A percentile compares a stretch with the other conserved stretches of the same genome.
These are phyloP conservation scores for Epinephelus fuscoguttatus DNA, from an alignment of 2,113 vertebrate genomes.

Conservation along the genomic window DNA sequence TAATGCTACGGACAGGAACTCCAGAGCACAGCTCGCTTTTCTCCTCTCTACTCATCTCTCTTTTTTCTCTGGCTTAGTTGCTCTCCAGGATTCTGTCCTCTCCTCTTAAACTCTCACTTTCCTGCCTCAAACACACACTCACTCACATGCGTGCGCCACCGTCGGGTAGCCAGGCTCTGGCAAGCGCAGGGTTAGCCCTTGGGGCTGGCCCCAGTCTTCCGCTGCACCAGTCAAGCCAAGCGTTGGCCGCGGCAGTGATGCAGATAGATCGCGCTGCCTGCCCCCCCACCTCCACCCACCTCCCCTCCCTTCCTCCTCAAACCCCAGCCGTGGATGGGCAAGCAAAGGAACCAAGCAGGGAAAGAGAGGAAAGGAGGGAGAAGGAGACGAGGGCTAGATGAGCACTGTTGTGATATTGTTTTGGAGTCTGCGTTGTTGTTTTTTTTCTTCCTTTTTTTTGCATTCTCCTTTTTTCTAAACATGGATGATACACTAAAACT, in stretches of 20 bases:
- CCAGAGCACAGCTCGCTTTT: constrained; percentile 71
- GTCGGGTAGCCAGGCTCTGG: constrained; percentile 53
- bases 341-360: constrained; percentile 66
- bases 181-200: constrained; percentile 65
- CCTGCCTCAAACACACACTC: constrained; percentile 43
- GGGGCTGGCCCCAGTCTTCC: constrained; percentile 86
- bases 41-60: constrained; percentile 52
- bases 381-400: constrained; percentile 87
- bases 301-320: constrained; percentile 83
- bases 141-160: background rate
- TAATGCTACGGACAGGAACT: constrained; percentile 85
- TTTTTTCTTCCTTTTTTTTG: constrained; percentile 22
- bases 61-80: constrained; percentile 63
- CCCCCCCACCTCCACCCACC: constrained; percentile 32
- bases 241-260: constrained; percentile 89
- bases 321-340: constrained; percentile 81
- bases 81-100: constrained; percentile 70
- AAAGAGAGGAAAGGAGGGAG: constrained; percentile 57
- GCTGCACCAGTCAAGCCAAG: constrained; percentile 85
- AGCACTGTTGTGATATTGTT: constrained; percentile 86
- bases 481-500: constrained; percentile 58
- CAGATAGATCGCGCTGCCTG: constrained; percentile 86
- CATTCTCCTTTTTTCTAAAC: constrained; percentile 52
- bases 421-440: constrained; percentile 72
- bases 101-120: constrained; percentile 59